Percentiles rank a stretch among this genome's conserved stretches.
Evolutionary conservation across 2,797 vertebrate species (phyloP).

Genomic region (Monodelphis domestica): DNA sequence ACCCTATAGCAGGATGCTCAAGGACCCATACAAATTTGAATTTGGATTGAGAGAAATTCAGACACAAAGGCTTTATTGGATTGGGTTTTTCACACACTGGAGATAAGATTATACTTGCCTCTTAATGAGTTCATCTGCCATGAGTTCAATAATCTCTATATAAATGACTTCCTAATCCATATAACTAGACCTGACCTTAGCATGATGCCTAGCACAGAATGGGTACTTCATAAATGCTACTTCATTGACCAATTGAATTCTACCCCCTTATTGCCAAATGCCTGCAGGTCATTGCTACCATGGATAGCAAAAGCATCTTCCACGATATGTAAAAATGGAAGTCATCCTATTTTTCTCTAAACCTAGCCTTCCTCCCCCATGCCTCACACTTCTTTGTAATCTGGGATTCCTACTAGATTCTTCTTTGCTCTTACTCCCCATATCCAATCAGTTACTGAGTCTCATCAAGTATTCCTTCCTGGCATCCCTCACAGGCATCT

Average conservation of each 20-base stretch:
- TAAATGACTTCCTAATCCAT: not conserved
- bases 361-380: not conserved
- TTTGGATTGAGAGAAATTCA: not conserved
- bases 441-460: too few species aligned
- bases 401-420: not conserved
- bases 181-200: not conserved
- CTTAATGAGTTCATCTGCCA: not conserved
- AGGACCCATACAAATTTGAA: not conserved
- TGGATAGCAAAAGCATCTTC: not conserved
- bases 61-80: not conserved
- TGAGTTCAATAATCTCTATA: not conserved
- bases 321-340: not conserved
- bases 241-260: not conserved
- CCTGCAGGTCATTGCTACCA: not conserved
- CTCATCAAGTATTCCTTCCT: too few species aligned
- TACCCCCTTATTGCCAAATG: not conserved
- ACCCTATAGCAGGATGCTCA: not conserved
- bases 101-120: not conserved
- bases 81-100: not conserved
- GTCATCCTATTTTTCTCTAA: not conserved
- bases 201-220: not conserved
- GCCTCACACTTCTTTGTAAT: not conserved
- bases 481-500: too few species aligned
- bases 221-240: not conserved
- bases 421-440: too few species aligned